Evolutionary conservation across 1,140 invertebrate species (phyloP), one percentile per base, ranked within the genome.

Genomic region (Phortica variegata): DNA sequence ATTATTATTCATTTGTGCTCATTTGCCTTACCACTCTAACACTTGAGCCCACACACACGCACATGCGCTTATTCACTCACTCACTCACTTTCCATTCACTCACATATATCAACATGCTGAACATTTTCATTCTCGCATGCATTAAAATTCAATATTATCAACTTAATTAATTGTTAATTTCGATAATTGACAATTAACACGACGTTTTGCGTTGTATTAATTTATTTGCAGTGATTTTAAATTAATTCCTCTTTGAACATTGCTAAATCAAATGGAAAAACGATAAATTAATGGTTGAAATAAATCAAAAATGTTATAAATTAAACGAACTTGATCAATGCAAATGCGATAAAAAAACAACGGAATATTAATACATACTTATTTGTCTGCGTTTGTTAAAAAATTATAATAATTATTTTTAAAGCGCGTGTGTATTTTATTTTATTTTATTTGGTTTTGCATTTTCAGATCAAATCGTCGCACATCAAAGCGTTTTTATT

Each of bases 81-180:
- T 26, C 29, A 17, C 10, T 9, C 3, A 29, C 12, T 26, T 10
- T 36, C 2, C 16, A 7, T 19, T 1, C 23, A n/a, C 18, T 21
- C n/a, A 20, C 19, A 17, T 16, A 21, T 49, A 47, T n/a, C n/a
- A n/a, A n/a, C n/a, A n/a, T n/a, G n/a, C n/a, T n/a, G n/a, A n/a
- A n/a, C n/a, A n/a, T n/a, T n/a, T n/a, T n/a, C n/a, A n/a, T n/a
- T n/a, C n/a, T n/a, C n/a, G n/a, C n/a, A n/a, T n/a, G n/a, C n/a
- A 26, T 26, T 26, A 10, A 26, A 26, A 26, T 26, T 26, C 5
- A 26, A 26, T 45, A 55, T 47, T 63, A 58, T 66, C 56, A 47
- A 56, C 48, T 60, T 63, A 68, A 68, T 68, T 68, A 68, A 68
- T 68, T 61, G 62, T 66, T 66, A 62, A 66, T 62, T 47, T 49